Conservation (phyloP, 1,140 invertebrate species). For the Lithobius niger region DNA sequence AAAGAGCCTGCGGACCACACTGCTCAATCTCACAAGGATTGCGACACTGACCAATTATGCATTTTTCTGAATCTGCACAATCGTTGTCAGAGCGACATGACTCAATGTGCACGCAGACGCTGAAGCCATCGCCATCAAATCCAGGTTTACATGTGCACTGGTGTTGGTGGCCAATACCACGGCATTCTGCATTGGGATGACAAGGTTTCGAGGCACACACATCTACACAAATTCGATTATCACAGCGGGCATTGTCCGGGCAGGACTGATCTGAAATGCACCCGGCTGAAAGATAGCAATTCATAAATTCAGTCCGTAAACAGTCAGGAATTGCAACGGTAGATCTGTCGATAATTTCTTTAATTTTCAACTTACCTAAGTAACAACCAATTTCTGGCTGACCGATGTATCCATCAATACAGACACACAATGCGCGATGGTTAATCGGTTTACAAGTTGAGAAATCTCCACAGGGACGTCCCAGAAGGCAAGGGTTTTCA, state of each 20-base stretch:
- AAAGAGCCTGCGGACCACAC: conserved; percentile 25
- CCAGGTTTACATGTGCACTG: conserved; percentile 21
- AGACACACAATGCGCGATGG: conserved; percentile 21
- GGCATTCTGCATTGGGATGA: conserved; percentile 21
- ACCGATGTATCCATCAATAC: conserved; percentile 19
- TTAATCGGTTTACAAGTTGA: conserved; percentile 17
- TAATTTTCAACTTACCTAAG: conserved; percentile 11
- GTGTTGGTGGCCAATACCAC: conserved; percentile 18
- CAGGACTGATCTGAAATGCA: conserved; percentile 81
- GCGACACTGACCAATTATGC: conserved; percentile 24
- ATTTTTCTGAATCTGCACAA: conserved; percentile 25
- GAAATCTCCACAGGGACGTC: conserved; percentile 22
- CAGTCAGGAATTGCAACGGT: background rate
- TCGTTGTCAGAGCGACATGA: conserved; percentile 22
- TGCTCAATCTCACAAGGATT: conserved; percentile 22
- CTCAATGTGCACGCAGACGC: conserved; percentile 13
- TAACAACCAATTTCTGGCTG: conserved; percentile 18
- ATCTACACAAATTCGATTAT: conserved; percentile 41
- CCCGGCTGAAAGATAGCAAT: conserved; percentile 18
- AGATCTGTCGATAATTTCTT: conserved; percentile 19
- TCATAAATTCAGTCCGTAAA: background rate
- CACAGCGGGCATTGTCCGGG: conserved; percentile 76
- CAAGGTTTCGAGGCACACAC: conserved; percentile 20
- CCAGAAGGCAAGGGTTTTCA: conserved; percentile 68
- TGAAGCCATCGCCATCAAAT: conserved; percentile 16